Evolutionary conservation across 1,140 invertebrate genomes (phyloP).

Genomic region (Drosophila mojavensis): DNA sequence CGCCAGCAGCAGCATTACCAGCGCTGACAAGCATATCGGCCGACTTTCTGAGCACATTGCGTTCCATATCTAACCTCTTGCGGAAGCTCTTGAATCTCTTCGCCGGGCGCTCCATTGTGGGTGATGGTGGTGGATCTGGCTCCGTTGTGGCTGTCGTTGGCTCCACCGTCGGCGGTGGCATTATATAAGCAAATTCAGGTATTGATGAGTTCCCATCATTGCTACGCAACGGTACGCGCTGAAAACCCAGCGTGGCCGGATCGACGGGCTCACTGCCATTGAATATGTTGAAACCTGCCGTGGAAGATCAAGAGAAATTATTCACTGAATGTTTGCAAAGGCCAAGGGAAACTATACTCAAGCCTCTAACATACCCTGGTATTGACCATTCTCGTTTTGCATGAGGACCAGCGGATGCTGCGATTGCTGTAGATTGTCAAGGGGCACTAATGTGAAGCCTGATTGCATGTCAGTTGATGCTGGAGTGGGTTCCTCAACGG

Average conservation of each 20-base stretch:
- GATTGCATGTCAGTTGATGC: not conserved
- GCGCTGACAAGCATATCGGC: slow-evolving; percentile 58
- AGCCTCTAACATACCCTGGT: slow-evolving; percentile 55
- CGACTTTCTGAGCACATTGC: slow-evolving; percentile 30
- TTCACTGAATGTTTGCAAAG: not conserved
- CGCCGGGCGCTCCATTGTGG: slow-evolving; percentile 5
- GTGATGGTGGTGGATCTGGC: not conserved
- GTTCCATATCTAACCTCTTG: not conserved
- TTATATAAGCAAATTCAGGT: slow-evolving; percentile 52
- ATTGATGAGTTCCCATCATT: slow-evolving; percentile 35
- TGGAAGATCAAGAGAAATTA: not conserved
- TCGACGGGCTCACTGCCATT: slow-evolving; percentile 47
- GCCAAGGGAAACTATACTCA: too few species aligned
- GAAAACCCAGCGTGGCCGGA: slow-evolving; percentile 35
- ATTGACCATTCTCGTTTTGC: slow-evolving; percentile 67
- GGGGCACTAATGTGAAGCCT: slow-evolving; percentile 37
- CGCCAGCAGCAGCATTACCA: slow-evolving; percentile 48
- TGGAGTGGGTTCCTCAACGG: not conserved
- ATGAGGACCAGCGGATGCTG: slow-evolving; percentile 62
- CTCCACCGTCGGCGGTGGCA: slow-evolving; percentile 2
- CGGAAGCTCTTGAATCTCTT: slow-evolving; percentile 51
- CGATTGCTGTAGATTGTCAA: slow-evolving; percentile 39
- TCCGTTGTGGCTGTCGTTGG: not conserved
- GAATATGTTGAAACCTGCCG: slow-evolving; percentile 61
- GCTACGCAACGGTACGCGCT: slow-evolving; percentile 37